Base-by-base conservation (phyloP, 1,140 invertebrate species). In the Radopholus similis region DNA sequence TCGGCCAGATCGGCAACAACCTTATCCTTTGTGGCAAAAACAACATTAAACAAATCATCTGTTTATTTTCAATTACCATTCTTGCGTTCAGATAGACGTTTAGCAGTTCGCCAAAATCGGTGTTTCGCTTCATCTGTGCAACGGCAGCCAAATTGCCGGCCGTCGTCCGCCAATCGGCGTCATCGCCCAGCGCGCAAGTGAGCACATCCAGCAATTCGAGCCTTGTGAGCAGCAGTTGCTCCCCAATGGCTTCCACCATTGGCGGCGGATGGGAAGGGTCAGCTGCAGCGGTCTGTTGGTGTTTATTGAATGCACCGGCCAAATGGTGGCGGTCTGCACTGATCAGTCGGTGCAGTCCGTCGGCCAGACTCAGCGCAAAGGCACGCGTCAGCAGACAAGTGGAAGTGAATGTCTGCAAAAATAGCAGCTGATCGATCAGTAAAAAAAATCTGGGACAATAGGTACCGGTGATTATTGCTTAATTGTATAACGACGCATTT, bases 351-450 rank as follows among this genome's bases (percentile, higher is more conserved):
- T 75, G 73, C 23, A 75, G 49, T 38, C 54, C 38, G 42, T 75
- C 75, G 13, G 73, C 63, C 4, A 75, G 28, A 5, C 75, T 38
- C 9, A 75, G 53, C 15, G 32, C 23, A 26, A 75, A 75, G n/a
- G 76, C 76, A 44, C 76, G 66, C 6, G 37, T 37, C 15, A 75
- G 35, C 23, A 35, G 37, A 23, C 73, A 44, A 11, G 51, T 40
- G 28, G 57, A 62, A 0, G 40, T n/a, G 34, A 47, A 28, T 4
- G n/a, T 23, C 30, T 60, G n/a, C n/a, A n/a, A n/a, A n/a, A n/a
- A n/a, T n/a, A n/a, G n/a, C n/a, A n/a, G n/a, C n/a, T n/a, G n/a
- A n/a, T n/a, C n/a, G n/a, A n/a, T n/a, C n/a, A n/a, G 6, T 38
- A 32, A 40, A 4, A 21, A 13, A 35, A 37, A 21, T 40, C 18